Evolutionary conservation across 64 coral and sea anemone genomes (phyloP), one percentile per base, ranked within the genome.

Genomic region (Actinia equina): DNA sequence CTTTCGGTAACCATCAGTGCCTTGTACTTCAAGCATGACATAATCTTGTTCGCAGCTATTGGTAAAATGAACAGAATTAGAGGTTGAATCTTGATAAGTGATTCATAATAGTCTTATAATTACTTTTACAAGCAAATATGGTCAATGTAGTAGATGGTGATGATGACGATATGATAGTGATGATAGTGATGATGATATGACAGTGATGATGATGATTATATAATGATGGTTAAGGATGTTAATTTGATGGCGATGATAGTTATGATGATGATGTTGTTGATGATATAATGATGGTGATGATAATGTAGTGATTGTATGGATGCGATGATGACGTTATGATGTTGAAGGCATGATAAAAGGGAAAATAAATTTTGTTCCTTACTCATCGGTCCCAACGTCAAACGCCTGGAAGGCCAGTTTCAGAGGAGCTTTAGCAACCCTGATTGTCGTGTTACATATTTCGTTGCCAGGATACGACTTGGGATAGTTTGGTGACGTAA

Each of bases 401-500:
- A 99, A 99, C 15, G 93, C 90, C 77, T 99, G 97, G 82, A 99
- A 99, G 17, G 93, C 93, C 13, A 99, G 84, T 58, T 86, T 92
- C 43, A 99, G 82, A 44, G 97, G 97, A 5, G 93, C 97, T 37
- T 99, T 94, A 14, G 86, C 86, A 77, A 94, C 93, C 69, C 88
- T 99, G 17, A 99, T 92, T n/a, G 97, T 95, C 17, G 86, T 95
- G 46, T 95, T 90, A 77, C 97, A 99, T 23, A 93, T 74, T 44
- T 99, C 97, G 82, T 99, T 99, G 55, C 88, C 71, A 62, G 97
- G 97, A 85, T 99, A 99, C 9, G 97, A 84, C 43, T 95, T 90
- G 10, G 97, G 97, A 15, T 99, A 99, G 93, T 99, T 99, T 25
- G 97, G 97, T 93, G 97, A 99, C 61, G 93, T 93, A 17, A 99